Base-by-base conservation (phyloP, 30 jellyfish, hydroid and myxozoan species). In the Phacellophora camtschatica region DNA sequence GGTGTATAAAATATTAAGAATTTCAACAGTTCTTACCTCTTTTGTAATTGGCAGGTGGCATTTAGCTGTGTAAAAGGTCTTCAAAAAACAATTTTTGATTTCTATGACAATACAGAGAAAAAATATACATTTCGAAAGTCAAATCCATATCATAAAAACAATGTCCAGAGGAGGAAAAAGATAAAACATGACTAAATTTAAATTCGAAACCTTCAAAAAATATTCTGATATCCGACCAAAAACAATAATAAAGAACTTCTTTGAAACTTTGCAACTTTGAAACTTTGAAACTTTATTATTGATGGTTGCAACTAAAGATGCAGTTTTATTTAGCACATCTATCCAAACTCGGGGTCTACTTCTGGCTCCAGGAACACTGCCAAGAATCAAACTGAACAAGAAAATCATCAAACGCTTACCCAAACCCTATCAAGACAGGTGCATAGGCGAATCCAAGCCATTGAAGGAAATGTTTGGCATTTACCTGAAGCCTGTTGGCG, bases 371-470 rank as follows among this genome's bases (percentile, higher is more conserved):
- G 75, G 79, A 39, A 53, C 78, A 1, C 63, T 80, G 6, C 39
- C 91, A 15, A 69, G 72, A 2, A 80, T 80, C 39, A 18, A 37
- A 25, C 19, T 80, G 55, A 66, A 56, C 41, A 80, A 65, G 65
- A 30, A 42, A 41, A 20, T 29, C 18, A 41, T 43, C 9, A 46
- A 30, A 32, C 76, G 83, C n/a, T 34, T 80, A 31, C 78, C 56
- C 22, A 3, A 43, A 29, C 91, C 91, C 19, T 80, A 80, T 34
- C 81, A 74, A 30, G 91, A 80, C 24, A 48, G 34, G 18, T 80
- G 91, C 82, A n/a, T n/a, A n/a, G 28, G 37, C 18, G 15, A 39
- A n/a, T 13, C 39, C 42, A 22, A 15, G 18, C 8, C 4, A 11
- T 20, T 45, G 2, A 50, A 13, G 18, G 35, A 39, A 0, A 29